These are phyloP conservation scores for Saccopteryx bilineata DNA, from an alignment of 2,113 vertebrate genomes.

Conservation along the genomic window DNA sequence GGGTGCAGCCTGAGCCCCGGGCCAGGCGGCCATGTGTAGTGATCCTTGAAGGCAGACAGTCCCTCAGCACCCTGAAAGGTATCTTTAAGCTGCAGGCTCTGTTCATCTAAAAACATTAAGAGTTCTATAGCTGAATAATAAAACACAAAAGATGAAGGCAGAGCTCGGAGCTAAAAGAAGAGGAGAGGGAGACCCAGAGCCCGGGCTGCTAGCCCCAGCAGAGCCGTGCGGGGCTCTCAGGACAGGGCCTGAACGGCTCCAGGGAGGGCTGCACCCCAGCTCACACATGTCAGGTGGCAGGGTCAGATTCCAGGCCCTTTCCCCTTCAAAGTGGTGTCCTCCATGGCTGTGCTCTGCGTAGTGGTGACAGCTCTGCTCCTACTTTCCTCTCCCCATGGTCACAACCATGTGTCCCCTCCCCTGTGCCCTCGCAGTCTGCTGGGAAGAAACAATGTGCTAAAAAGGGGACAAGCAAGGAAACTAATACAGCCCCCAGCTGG, in stretches of 20 bases:
- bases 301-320: neutral
- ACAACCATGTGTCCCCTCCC: neutral
- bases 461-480: neutral
- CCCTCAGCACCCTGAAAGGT: neutral
- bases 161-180: neutral
- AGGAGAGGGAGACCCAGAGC: neutral
- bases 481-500: neutral
- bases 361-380: neutral
- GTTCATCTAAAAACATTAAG: neutral
- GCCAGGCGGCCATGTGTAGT: neutral
- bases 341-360: neutral
- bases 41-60: no score
- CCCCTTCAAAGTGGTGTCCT: neutral
- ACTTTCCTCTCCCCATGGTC: neutral
- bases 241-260: neutral
- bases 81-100: neutral
- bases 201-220: neutral
- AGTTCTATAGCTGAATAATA: neutral
- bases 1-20: neutral
- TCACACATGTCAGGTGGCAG: neutral
- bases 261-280: neutral
- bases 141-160: neutral
- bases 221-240: neutral
- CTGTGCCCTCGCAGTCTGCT: neutral
- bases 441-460: no score